Conservation (phyloP, 53 echinoderm and acorn worm genomes). For the Paracentrotus lividus region DNA sequence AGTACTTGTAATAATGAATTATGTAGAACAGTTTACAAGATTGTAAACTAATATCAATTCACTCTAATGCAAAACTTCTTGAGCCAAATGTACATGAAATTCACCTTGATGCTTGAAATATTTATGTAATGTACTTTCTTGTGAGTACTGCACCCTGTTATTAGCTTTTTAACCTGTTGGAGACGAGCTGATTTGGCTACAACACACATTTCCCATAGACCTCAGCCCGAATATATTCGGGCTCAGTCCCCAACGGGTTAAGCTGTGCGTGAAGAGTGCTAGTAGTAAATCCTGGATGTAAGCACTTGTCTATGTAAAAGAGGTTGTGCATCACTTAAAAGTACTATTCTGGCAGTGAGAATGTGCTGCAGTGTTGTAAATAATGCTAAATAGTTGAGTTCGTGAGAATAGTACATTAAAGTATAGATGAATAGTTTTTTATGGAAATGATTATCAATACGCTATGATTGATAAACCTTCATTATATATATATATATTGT, state of each 20-base stretch:
- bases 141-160: neutral
- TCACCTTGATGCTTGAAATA: neutral
- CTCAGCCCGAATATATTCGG: too few relatives aligned
- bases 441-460: neutral
- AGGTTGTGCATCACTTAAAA: neutral
- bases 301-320: neutral
- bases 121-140: neutral
- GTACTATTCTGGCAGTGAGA: neutral
- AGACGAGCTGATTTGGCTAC: too few relatives aligned
- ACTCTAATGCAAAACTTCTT: neutral
- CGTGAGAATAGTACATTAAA: neutral
- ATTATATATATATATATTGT: neutral
- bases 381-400: neutral
- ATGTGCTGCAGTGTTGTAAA: neutral
- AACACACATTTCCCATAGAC: too few relatives aligned
- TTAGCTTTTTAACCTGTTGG: neutral
- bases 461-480: neutral
- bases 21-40: neutral
- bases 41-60: neutral
- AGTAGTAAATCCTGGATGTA: neutral
- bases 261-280: neutral
- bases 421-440: neutral
- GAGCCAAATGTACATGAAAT: neutral
- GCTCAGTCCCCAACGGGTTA: too few relatives aligned
- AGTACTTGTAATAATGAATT: too few relatives aligned